Percentiles rank a stretch among this genome's conserved stretches.
Conservation (phyloP, 2,888 invertebrate genomes). For the Eristalinus aeneus region DNA sequence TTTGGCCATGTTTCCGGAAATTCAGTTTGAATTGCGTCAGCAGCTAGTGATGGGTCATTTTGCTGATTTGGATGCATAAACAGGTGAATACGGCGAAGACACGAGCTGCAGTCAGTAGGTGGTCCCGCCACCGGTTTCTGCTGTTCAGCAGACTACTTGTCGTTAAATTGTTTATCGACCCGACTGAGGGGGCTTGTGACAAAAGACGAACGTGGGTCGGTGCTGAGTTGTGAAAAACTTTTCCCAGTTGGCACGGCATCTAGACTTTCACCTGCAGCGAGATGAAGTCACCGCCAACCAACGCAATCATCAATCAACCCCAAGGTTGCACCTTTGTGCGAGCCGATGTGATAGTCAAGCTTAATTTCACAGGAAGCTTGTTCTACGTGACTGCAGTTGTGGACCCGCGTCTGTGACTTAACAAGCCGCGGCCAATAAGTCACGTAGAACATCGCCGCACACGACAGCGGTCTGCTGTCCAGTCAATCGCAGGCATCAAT, state of each 20-base stretch:
- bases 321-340: not conserved
- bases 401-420: not conserved
- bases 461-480: not conserved
- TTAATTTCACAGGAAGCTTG: not conserved
- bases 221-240: not conserved
- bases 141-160: not conserved
- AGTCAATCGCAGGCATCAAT: not conserved
- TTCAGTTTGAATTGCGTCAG: slow-evolving; percentile 14
- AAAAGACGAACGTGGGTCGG: not conserved
- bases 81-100: not conserved
- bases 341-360: not conserved
- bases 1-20: slow-evolving; percentile 8
- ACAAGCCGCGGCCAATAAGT: not conserved
- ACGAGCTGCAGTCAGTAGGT: not conserved
- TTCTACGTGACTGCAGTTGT: not conserved
- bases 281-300: not conserved
- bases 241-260: too few relatives aligned
- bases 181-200: not conserved
- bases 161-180: not conserved
- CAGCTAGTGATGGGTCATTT: not conserved
- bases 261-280: not conserved
- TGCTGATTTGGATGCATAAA: not conserved
- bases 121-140: not conserved
- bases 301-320: not conserved
- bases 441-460: not conserved